A percentile compares a stretch with the other conserved stretches of the same genome.
phyloP scores from a whole-genome alignment of 1,140 invertebrate genomes.

The Ceratosolen solmsi region DNA sequence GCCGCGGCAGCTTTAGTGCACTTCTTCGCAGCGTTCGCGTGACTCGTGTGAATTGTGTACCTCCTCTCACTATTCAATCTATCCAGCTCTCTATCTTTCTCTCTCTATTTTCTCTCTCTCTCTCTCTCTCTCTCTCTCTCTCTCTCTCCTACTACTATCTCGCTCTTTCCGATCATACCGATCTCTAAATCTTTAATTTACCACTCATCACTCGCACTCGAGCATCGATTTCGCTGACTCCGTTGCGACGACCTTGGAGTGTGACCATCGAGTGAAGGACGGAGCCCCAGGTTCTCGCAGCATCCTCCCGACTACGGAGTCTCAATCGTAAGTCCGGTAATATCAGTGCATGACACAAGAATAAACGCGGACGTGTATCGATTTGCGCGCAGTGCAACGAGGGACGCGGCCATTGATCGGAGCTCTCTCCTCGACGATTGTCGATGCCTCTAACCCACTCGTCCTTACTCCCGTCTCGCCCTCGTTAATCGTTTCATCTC shows the following conservation, averaged over 20 bases:
- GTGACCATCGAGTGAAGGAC: too few relatives aligned
- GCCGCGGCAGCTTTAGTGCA: constrained; percentile 40
- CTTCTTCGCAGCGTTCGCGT: background rate
- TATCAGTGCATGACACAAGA: background rate
- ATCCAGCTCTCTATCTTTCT: background rate
- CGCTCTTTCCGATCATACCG: too few relatives aligned
- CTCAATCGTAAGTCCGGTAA: background rate
- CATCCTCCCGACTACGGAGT: background rate
- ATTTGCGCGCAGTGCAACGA: background rate
- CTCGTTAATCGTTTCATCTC: too few relatives aligned
- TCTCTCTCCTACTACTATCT: background rate
- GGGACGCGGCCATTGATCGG: background rate
- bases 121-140: background rate
- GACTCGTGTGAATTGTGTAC: background rate
- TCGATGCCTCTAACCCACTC: background rate
- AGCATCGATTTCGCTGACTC: too few relatives aligned
- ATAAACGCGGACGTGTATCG: background rate
- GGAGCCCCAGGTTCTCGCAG: background rate
- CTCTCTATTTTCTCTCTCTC: background rate
- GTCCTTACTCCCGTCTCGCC: background rate
- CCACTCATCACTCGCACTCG: too few relatives aligned
- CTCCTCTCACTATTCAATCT: too few relatives aligned
- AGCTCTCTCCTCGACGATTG: too few relatives aligned
- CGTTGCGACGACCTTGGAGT: too few relatives aligned
- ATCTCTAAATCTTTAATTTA: too few relatives aligned